phyloP scores from a whole-genome alignment of 2,113 vertebrate genomes.

The Okapia johnstoni region DNA sequence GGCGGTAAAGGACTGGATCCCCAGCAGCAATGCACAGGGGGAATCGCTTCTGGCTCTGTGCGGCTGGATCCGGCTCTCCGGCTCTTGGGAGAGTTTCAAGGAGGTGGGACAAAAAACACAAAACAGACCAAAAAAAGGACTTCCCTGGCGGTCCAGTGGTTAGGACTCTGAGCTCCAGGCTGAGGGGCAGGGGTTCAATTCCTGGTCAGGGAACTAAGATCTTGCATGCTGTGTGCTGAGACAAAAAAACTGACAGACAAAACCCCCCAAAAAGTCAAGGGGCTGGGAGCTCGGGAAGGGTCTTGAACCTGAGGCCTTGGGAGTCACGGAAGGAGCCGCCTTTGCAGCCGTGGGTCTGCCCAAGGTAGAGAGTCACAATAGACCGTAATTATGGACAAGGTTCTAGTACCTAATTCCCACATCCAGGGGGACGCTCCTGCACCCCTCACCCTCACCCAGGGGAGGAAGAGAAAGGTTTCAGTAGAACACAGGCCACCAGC shows the following conservation, averaged over 20 bases:
- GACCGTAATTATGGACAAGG: not conserved
- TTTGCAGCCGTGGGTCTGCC: no score
- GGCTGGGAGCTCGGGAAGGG: not conserved
- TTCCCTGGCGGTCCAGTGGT: not conserved
- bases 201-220: not conserved
- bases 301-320: not conserved
- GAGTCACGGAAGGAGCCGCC: not conserved
- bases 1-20: fast-evolving
- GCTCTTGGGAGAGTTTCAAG: not conserved
- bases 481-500: not conserved
- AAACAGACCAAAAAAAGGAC: not conserved
- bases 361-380: not conserved
- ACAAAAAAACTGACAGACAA: not conserved
- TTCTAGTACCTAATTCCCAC: not conserved
- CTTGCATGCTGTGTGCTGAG: not conserved
- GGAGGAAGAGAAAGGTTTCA: not conserved
- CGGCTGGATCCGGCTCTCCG: fast-evolving
- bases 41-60: not conserved
- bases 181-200: not conserved
- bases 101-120: not conserved
- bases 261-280: not conserved
- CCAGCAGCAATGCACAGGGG: fast-evolving
- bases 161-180: not conserved
- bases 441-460: fast-evolving
- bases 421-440: not conserved